Conservation (phyloP, 1,140 invertebrate species). For the Macrostomum lignano region DNA sequence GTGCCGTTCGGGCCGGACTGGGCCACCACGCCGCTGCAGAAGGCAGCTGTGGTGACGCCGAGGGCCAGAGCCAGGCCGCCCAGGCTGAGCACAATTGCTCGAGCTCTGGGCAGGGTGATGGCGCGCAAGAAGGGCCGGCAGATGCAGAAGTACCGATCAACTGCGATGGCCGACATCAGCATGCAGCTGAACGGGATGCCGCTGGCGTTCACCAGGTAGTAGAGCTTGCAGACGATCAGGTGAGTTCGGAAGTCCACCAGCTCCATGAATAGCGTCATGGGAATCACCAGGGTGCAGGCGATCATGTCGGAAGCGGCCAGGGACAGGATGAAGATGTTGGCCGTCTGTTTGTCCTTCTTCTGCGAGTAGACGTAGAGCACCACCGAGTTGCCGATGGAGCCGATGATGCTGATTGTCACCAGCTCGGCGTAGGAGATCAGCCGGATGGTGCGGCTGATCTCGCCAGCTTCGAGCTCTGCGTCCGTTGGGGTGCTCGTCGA, state of each 20-base stretch:
- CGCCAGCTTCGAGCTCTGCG: too few species aligned
- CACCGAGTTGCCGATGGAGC: constrained; percentile 21
- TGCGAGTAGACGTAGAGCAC: constrained; percentile 22
- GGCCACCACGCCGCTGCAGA: too few species aligned
- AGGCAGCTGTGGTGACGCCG: too few species aligned
- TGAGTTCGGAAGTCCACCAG: constrained; percentile 3
- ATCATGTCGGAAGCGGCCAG: constrained; percentile 6
- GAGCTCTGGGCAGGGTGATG: constrained; percentile 15
- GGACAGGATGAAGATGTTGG: constrained; percentile 6
- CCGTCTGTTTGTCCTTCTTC: constrained; percentile 14
- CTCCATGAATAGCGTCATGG: constrained; percentile 9
- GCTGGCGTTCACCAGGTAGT: constrained; percentile 7
- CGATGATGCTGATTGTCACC: too few species aligned
- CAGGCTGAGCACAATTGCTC: constrained; percentile 10
- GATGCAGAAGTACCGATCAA: constrained; percentile 16
- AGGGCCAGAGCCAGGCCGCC: too few species aligned
- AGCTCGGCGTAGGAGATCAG: too few species aligned
- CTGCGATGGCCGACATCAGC: constrained; percentile 7
- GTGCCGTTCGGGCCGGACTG: too few species aligned
- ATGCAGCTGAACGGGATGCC: constrained; percentile 8
- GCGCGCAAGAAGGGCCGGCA: constrained; percentile 19
- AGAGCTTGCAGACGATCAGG: constrained; percentile 7
- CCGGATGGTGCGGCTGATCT: too few species aligned
- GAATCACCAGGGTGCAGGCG: constrained; percentile 7
- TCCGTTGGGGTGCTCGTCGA: too few species aligned